phyloP scores from a whole-genome alignment of 1,140 invertebrate species.

The Lordiphosa clarofinis region DNA sequence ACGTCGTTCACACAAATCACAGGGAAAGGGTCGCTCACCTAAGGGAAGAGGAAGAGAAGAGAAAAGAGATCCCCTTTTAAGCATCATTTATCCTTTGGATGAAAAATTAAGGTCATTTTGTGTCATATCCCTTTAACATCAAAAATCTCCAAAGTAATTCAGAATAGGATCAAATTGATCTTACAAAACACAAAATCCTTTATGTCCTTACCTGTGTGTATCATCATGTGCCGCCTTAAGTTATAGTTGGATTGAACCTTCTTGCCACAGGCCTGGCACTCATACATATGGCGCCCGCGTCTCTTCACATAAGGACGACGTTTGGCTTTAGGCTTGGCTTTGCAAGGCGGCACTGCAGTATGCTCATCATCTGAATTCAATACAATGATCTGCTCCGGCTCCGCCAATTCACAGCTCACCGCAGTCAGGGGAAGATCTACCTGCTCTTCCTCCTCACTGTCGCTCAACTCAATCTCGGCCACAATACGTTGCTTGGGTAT shows the following conservation, averaged over 20 bases:
- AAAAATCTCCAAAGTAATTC: too few relatives aligned
- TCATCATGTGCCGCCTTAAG: slow-evolving; percentile 76
- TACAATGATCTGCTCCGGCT: slow-evolving; percentile 17
- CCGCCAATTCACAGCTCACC: slow-evolving; percentile 44
- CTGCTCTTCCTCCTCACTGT: slow-evolving; percentile 47
- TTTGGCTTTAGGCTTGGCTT: slow-evolving; percentile 22
- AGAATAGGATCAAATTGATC: too few relatives aligned
- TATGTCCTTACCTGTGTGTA: slow-evolving; percentile 62
- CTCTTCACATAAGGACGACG: slow-evolving; percentile 45
- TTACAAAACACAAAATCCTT: too few relatives aligned
- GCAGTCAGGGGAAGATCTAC: slow-evolving; percentile 21
- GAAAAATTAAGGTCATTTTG: too few relatives aligned
- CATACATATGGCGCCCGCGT: slow-evolving; percentile 55
- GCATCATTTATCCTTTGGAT: too few relatives aligned
- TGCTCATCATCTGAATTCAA: slow-evolving; percentile 41
- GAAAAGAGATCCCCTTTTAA: too few relatives aligned
- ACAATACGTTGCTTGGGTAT: slow-evolving; percentile 53
- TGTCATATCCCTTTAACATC: too few relatives aligned
- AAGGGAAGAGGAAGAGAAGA: too few relatives aligned
- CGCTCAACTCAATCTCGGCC: slow-evolving; percentile 60
- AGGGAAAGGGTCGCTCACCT: slow-evolving; percentile 79
- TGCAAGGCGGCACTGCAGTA: neutral
- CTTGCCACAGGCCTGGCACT: slow-evolving; percentile 70
- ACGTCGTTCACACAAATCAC: slow-evolving; percentile 81
- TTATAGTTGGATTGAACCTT: slow-evolving; percentile 78